These are phyloP conservation scores for Gryon sp. DNA, from an alignment of 1,140 invertebrate genomes.

Conservation along the genomic window DNA sequence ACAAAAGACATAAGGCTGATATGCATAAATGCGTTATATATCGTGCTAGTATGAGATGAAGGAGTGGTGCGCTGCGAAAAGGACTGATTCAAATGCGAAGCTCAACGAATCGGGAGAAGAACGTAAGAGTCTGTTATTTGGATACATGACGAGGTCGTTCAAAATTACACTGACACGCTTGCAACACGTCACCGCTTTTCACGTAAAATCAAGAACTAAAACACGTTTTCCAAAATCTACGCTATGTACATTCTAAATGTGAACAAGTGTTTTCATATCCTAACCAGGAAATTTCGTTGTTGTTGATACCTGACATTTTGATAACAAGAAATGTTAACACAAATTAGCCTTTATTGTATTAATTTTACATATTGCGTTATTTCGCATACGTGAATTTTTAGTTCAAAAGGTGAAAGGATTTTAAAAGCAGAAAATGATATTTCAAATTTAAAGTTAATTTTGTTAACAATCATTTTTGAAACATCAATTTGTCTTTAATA, in stretches of 20 bases:
- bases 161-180: slow-evolving; percentile 26
- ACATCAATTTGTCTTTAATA: too few relatives aligned
- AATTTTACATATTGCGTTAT: too few relatives aligned
- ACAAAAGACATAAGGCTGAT: slow-evolving; percentile 50
- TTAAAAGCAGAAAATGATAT: too few relatives aligned
- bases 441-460: too few relatives aligned
- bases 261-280: slow-evolving; percentile 3
- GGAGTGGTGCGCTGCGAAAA: slow-evolving; percentile 24
- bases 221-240: slow-evolving; percentile 1
- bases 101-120: slow-evolving; percentile 15
- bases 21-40: slow-evolving; percentile 58
- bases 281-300: too few relatives aligned
- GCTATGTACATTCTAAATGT: slow-evolving; percentile 1
- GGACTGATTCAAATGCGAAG: slow-evolving; percentile 17
- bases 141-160: slow-evolving; percentile 18
- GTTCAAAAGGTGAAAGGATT: too few relatives aligned
- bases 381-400: too few relatives aligned
- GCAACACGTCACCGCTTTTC: neutral
- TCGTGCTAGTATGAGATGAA: slow-evolving; percentile 26
- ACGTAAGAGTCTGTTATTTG: slow-evolving; percentile 25
- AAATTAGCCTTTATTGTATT: too few relatives aligned
- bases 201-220: slow-evolving; percentile 24
- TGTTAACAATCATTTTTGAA: too few relatives aligned
- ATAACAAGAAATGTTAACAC: too few relatives aligned
- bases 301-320: too few relatives aligned